phyloP scores from a whole-genome alignment of 2,113 vertebrate genomes.

The Condylura cristata region DNA sequence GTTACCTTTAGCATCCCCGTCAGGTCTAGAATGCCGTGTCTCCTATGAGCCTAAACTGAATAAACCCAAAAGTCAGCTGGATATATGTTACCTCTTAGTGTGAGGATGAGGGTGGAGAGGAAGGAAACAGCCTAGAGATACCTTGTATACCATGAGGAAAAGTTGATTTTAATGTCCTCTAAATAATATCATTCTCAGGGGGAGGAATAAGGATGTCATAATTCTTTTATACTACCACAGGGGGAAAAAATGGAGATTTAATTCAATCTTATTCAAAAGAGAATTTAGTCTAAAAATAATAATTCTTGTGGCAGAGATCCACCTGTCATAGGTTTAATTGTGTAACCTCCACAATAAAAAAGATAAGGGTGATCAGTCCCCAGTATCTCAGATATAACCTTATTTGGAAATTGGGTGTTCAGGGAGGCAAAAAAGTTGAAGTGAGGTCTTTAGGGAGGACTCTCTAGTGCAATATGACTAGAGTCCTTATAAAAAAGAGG shows the following conservation, averaged over 20 bases:
- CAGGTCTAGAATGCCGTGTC: background rate
- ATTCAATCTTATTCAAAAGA: conserved; percentile 23
- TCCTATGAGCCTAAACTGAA: background rate
- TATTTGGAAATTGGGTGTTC: background rate
- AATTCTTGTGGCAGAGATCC: background rate
- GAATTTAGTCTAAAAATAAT: conserved; percentile 35
- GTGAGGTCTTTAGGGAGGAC: background rate
- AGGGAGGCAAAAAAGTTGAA: background rate
- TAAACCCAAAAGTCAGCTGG: background rate
- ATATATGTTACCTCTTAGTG: background rate
- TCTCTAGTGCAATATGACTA: background rate
- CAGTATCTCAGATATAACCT: background rate
- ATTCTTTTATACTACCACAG: background rate
- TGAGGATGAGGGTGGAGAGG: rapidly evolving
- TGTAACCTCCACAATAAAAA: no score
- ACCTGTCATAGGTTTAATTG: background rate
- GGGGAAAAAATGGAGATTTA: conserved; percentile 46
- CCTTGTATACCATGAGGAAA: background rate
- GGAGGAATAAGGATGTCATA: background rate
- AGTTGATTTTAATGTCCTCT: background rate
- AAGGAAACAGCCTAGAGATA: no score
- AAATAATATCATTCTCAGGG: conserved; percentile 5
- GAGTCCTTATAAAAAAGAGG: background rate
- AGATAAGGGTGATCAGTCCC: background rate
- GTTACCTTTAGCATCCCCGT: background rate